Conservation (phyloP, 2,113 vertebrate species). For the Ictalurus punctatus region DNA sequence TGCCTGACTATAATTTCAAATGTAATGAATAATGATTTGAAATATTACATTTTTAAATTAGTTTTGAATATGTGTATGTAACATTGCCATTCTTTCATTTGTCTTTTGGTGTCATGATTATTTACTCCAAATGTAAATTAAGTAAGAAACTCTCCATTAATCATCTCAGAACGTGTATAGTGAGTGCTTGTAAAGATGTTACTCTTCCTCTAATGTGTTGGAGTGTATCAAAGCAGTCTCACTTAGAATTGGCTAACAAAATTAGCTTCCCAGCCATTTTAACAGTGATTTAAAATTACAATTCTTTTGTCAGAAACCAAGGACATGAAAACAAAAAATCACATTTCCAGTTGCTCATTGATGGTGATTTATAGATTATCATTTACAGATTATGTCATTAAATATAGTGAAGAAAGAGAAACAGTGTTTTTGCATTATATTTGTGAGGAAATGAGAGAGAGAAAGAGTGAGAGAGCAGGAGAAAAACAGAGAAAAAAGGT, state of each 20-base stretch:
- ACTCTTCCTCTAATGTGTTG: neutral
- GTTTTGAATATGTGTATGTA: neutral
- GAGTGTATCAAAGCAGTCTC: neutral
- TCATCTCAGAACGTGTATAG: neutral
- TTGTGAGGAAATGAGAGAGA: neutral
- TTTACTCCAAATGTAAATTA: neutral
- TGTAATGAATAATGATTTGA: neutral
- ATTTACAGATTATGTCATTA: neutral
- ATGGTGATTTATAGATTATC: neutral
- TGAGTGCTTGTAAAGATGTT: neutral
- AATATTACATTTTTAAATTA: neutral
- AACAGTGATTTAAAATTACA: neutral
- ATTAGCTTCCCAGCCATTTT: neutral
- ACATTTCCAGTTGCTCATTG: neutral
- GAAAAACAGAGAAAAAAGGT: slow-evolving; percentile 27
- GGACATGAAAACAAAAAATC: neutral
- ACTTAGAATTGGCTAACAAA: neutral
- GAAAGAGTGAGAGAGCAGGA: slow-evolving; percentile 60
- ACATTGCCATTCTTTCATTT: neutral
- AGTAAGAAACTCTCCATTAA: neutral
- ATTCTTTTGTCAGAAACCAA: neutral
- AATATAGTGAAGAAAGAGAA: neutral
- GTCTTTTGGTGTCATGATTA: neutral
- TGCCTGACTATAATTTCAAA: neutral
- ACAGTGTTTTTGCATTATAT: neutral